phyloP scores from a whole-genome alignment of 1,140 invertebrate genomes.

The Diachasmimorpha longicaudata region DNA sequence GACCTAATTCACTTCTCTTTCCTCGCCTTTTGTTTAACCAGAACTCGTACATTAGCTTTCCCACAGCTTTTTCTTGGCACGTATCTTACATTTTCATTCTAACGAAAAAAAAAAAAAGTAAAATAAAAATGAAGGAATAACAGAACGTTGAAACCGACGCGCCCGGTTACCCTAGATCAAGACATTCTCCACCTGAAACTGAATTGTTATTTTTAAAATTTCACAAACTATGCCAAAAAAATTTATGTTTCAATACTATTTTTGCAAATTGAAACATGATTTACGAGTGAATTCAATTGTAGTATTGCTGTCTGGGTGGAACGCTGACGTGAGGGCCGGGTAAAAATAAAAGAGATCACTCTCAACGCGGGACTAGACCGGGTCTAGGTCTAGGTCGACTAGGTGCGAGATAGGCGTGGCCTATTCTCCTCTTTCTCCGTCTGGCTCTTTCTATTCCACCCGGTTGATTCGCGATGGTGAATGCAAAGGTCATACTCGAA shows the following conservation, averaged over 20 bases:
- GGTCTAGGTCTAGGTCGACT: conserved; percentile 59
- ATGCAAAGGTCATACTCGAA: no score
- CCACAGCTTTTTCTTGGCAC: not conserved
- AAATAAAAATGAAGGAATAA: not conserved
- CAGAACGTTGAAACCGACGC: conserved; percentile 32
- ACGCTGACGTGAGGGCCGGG: not conserved
- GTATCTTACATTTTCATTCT: not conserved
- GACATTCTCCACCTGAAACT: conserved; percentile 28
- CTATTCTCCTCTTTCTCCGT: conserved; percentile 26
- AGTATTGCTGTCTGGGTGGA: not conserved
- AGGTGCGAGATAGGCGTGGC: conserved; percentile 35
- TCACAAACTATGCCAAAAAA: not conserved
- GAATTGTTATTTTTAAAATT: conserved; percentile 47
- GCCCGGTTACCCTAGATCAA: conserved; percentile 55
- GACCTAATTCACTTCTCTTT: not conserved
- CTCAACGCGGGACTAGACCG: conserved; percentile 27
- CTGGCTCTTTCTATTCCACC: conserved; percentile 12
- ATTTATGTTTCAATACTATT: not conserved
- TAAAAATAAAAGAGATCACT: conserved; percentile 22
- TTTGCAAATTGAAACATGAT: not conserved
- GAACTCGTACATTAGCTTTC: not conserved
- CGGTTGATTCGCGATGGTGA: not conserved
- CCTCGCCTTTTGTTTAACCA: not conserved
- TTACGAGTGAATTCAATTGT: not conserved
- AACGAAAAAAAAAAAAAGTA: not conserved